phyloP scores from a whole-genome alignment of 1,140 invertebrate genomes.

The Lithobius niger region DNA sequence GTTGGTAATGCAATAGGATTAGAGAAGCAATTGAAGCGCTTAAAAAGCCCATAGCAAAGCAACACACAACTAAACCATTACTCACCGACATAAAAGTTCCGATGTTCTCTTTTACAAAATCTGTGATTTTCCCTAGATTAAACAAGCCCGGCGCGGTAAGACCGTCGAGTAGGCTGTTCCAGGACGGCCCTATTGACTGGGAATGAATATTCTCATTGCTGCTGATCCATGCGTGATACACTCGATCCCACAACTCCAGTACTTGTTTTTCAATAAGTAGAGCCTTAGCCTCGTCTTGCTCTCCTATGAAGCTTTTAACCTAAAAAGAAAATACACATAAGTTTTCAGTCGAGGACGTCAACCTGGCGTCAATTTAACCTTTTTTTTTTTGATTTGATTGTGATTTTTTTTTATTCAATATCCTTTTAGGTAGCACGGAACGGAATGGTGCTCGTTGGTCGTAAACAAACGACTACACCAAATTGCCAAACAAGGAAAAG shows the following conservation, averaged over 20 bases:
- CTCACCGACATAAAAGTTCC: slow-evolving; percentile 72
- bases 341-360: neutral
- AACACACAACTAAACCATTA: slow-evolving; percentile 2
- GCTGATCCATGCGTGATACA: slow-evolving; percentile 84
- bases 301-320: slow-evolving; percentile 61
- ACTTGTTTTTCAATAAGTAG: slow-evolving; percentile 78
- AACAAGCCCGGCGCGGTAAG: slow-evolving; percentile 31
- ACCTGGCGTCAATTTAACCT: neutral
- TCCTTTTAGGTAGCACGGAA: too few species aligned
- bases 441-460: too few species aligned
- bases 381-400: too few species aligned
- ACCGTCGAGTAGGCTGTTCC: slow-evolving; percentile 54
- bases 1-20: too few species aligned
- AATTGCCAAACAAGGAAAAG: too few species aligned
- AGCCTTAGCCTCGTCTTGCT: slow-evolving; percentile 65
- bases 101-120: slow-evolving; percentile 81
- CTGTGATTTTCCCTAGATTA: slow-evolving; percentile 52
- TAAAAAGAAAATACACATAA: slow-evolving; percentile 23
- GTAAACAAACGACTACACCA: too few species aligned
- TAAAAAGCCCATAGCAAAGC: too few species aligned
- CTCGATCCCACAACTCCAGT: slow-evolving; percentile 78
- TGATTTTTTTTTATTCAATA: too few species aligned
- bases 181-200: slow-evolving; percentile 50
- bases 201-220: slow-evolving; percentile 46
- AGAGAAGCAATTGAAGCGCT: too few species aligned